Conservation (phyloP, 2,113 vertebrate genomes). For the Noturus placidus region DNA sequence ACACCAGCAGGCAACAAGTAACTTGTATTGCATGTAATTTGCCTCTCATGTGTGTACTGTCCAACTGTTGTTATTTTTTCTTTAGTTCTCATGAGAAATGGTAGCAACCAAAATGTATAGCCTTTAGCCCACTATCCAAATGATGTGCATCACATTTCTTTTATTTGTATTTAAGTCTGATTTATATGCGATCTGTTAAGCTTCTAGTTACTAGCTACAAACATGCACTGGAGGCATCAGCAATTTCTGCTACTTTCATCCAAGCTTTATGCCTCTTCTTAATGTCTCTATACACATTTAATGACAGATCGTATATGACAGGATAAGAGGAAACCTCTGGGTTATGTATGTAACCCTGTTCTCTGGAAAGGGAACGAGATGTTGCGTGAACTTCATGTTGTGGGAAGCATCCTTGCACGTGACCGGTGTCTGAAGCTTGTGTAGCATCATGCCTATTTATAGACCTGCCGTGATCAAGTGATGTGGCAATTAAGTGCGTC, state of each 20-base stretch:
- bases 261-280: not conserved
- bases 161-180: not conserved
- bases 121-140: not conserved
- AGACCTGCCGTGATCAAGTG: too few species aligned
- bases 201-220: not conserved
- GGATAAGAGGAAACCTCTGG: not conserved
- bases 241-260: not conserved
- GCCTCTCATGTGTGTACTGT: not conserved
- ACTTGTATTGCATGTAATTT: not conserved
- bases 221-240: not conserved
- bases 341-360: too few species aligned
- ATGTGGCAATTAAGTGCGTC: too few species aligned
- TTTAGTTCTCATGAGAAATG: not conserved
- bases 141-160: not conserved
- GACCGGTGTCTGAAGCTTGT: too few species aligned
- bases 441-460: too few species aligned
- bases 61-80: not conserved
- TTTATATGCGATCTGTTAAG: not conserved
- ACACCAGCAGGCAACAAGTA: slow-evolving; percentile 2
- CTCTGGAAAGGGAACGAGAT: too few species aligned
- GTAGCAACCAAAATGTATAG: not conserved
- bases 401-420: too few species aligned
- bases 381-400: too few species aligned
- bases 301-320: not conserved
- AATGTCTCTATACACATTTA: not conserved